Evolutionary conservation across 2,113 vertebrate genomes (phyloP), one percentile per base, ranked within the genome.

Genomic region (Gobius niger): DNA sequence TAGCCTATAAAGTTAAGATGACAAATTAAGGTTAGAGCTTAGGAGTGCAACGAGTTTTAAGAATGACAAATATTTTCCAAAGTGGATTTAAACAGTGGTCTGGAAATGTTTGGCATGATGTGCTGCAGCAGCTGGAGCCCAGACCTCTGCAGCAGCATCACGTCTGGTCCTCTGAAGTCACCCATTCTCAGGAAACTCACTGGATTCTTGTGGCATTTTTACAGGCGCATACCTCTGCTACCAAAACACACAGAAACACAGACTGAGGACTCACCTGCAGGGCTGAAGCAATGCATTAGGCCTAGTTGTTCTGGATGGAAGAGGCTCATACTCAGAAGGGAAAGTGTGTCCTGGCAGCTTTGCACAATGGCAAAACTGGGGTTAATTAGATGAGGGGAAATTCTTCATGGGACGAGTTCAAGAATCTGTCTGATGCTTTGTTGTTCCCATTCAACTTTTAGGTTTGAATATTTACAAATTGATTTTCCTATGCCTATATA

Each of bases 181-280:
- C 70, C 73, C 34, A 15, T 77, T 19, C 60, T 61, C 47, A 83
- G 83, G 78, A 85, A 90, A 87, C 15, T 84, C 49, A 57, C 72
- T 51, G 73, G 72, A 85, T 84, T 85, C 76, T 82, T 87, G 84
- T 78, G 87, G 85, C 87, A 76, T 83, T 90, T 90, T 87, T 84
- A 85, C 81, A 78, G 82, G 82, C 81, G 82, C 67, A 16, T 57
- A 57, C 54, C 54, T 80, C 68, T 78, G 56, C 64, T 65, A 76
- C 66, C 70, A 56, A n/a, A 72, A 44, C 68, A 49, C 47, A 67
- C 73, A 70, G 34, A 64, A 61, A 80, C 47, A 56, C 53, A 68
- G 3, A 41, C 49, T n/a, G 14, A 34, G 5, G 24, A 34, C 24
- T 24, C 1, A 24, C 24, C 24, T 34, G 24, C 5, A 4, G 24